Evolutionary conservation across 2,888 invertebrate species (phyloP), one percentile per base, ranked within the genome.

Genomic region (Piscicola geometra): DNA sequence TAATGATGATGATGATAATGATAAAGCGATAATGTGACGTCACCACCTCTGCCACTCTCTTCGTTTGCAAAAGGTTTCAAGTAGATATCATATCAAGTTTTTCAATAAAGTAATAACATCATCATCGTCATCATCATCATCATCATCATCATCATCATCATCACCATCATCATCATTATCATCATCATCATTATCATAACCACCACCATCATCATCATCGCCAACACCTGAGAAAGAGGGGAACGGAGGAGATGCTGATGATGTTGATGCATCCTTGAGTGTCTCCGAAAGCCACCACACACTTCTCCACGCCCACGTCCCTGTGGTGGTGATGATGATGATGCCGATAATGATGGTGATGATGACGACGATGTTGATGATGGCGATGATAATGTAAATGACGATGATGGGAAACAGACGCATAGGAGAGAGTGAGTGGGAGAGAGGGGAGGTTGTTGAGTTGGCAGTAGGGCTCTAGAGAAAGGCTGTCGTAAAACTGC

Each of bases 391-490:
- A 66, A 86, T 81, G 79, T 84, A 84, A 21, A 25, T 56, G 60
- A 56, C n/a, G 21, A 56, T 25, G 25, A 25, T 56, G 60, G 9
- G n/a, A 21, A 28, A 80, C 81, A 77, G 77, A 85, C 85, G 84
- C 83, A 80, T 85, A 86, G 78, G 85, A 84, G 15, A 86, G 78
- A 73, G 83, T 82, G 28, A 86, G 80, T 9, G 86, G 86, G 0
- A 86, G 84, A 21, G 85, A 85, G 76, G 84, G 83, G 60, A 86
- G 77, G 32, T 84, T 82, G 79, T 83, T 84, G 75, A 86, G 83
- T 80, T 86, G 85, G 78, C 86, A 86, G 79, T 85, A 86, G 2
- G 85, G 84, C 72, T 85, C 85, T 81, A 85, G 85, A n/a, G 85
- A 85, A 30, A 85, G 84, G 75, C 84, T 78, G 78, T 86, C 86